Evolutionary conservation across 2,113 vertebrate species (phyloP).

Genomic region (Dicerorhinus sumatrensis): DNA sequence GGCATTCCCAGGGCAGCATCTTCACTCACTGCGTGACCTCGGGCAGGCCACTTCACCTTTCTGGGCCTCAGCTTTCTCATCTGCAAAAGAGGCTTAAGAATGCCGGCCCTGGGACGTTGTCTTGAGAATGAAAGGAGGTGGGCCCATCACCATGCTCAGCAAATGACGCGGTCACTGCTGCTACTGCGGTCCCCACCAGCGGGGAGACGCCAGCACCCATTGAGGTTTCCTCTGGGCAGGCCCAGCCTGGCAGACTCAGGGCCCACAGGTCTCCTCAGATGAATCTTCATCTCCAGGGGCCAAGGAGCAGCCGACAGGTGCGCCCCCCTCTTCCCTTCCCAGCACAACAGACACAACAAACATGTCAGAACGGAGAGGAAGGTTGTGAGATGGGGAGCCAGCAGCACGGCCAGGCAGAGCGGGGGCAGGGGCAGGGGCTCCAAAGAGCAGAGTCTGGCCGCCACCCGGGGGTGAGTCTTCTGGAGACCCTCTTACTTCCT

Average conservation of each 20-base stretch:
- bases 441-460: neutral
- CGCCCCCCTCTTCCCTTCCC: conserved; percentile 58
- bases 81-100: neutral
- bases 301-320: conserved; percentile 67
- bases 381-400: neutral
- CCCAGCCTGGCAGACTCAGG: neutral
- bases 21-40: neutral
- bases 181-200: rapidly evolving
- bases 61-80: neutral
- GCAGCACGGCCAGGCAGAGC: conserved; percentile 72
- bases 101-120: too few relatives aligned
- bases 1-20: neutral
- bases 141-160: neutral
- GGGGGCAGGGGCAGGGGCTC: conserved; percentile 36
- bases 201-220: neutral
- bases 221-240: too few relatives aligned
- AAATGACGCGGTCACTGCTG: rapidly evolving
- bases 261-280: neutral
- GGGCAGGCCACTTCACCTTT: neutral
- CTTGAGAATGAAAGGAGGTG: neutral
- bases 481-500: neutral
- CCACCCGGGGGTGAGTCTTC: neutral
- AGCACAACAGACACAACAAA: neutral
- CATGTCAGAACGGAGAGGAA: neutral
- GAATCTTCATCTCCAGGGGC: conserved; percentile 54